phyloP scores from a whole-genome alignment of 2,113 vertebrate genomes.

The Silurus meridionalis region DNA sequence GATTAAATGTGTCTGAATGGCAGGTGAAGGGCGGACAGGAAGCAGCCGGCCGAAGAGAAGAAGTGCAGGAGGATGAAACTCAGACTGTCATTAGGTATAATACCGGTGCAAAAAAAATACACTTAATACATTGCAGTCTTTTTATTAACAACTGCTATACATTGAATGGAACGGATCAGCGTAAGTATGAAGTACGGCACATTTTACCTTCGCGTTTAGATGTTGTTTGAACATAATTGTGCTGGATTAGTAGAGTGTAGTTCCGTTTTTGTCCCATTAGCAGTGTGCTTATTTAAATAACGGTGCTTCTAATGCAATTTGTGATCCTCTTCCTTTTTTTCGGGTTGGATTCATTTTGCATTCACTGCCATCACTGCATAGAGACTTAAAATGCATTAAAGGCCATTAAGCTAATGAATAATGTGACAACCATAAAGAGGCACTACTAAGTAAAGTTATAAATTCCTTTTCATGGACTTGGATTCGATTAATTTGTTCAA shows the following conservation, averaged over 20 bases:
- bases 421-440: constrained; percentile 34
- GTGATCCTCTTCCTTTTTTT: background rate
- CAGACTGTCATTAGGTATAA: constrained; percentile 80
- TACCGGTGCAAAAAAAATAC: background rate
- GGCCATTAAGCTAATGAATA: constrained; percentile 50
- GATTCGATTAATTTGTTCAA: constrained; percentile 25
- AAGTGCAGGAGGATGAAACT: constrained; percentile 59
- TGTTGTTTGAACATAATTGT: background rate
- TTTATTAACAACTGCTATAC: background rate
- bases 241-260: background rate
- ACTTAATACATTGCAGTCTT: background rate
- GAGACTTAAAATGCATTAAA: constrained; percentile 32
- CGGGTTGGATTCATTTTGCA: background rate
- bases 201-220: background rate
- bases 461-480: constrained; percentile 32
- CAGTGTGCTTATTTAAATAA: constrained; percentile 9
- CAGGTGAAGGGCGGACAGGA: constrained; percentile 48
- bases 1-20: constrained; percentile 53
- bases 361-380: constrained; percentile 2
- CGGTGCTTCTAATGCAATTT: background rate
- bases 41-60: constrained; percentile 23
- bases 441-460: constrained; percentile 35
- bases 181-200: no score
- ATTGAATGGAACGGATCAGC: background rate
- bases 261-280: background rate